Percentiles rank a stretch among this genome's conserved stretches.
Conservation (phyloP, 1,140 invertebrate species). For the Drosophila oshimai region DNA sequence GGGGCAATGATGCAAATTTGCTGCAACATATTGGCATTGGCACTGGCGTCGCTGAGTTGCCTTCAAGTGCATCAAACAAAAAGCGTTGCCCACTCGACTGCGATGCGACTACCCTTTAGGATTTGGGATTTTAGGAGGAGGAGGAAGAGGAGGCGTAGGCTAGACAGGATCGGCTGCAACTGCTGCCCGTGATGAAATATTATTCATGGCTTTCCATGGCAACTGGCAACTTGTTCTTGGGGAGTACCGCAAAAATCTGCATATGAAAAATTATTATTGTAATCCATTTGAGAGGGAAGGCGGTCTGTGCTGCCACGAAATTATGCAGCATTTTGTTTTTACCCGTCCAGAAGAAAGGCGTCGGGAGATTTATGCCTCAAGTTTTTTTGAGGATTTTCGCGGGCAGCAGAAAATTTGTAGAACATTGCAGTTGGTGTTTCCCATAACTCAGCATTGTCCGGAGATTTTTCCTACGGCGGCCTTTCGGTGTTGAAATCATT, state of each 20-base stretch:
- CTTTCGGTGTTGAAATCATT: conserved; percentile 80
- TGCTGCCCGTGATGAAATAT: conserved; percentile 64
- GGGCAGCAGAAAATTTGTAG: conserved; percentile 63
- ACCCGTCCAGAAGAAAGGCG: conserved; percentile 72
- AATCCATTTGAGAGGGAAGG: conserved; percentile 70
- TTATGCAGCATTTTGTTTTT: conserved; percentile 79
- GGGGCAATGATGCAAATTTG: conserved; percentile 69
- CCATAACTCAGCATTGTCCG: conserved; percentile 70
- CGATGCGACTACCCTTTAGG: conserved; percentile 42
- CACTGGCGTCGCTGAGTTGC: conserved; percentile 72
- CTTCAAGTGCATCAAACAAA: conserved; percentile 66
- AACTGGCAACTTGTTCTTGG: conserved; percentile 63
- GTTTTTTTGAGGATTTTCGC: conserved; percentile 63
- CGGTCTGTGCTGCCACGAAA: conserved; percentile 58
- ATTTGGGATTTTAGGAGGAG: too few species aligned
- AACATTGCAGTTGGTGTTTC: conserved; percentile 72
- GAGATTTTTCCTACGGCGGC: conserved; percentile 49
- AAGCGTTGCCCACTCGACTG: conserved; percentile 52
- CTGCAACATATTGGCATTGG: conserved; percentile 63
- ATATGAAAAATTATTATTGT: conserved; percentile 82
- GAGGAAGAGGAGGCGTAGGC: conserved; percentile 53
- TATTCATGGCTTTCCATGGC: conserved; percentile 64
- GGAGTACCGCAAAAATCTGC: conserved; percentile 62
- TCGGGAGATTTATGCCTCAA: conserved; percentile 71
- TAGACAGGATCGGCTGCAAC: conserved; percentile 54